Percentiles rank a stretch among this genome's conserved stretches.
Conservation (phyloP, 2,888 invertebrate genomes). For the Augochlorella aurata region DNA sequence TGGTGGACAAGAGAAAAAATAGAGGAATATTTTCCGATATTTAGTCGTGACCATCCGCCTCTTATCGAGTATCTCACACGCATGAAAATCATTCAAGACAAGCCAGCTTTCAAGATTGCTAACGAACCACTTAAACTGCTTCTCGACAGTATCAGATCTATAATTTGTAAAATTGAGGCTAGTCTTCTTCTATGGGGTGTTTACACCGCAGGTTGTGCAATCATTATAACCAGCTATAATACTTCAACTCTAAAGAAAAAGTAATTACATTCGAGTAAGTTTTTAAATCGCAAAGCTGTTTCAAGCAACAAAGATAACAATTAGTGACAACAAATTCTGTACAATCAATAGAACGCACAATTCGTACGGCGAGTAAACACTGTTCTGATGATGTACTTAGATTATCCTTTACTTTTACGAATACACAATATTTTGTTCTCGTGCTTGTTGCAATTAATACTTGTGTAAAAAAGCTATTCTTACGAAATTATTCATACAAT, state of each 20-base stretch:
- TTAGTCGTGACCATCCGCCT: slow-evolving; percentile 84
- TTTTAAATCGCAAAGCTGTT: background rate
- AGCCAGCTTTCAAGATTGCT: slow-evolving; percentile 75
- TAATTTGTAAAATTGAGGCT: slow-evolving; percentile 83
- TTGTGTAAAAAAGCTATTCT: background rate
- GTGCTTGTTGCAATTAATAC: background rate
- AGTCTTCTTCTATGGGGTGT: slow-evolving; percentile 84
- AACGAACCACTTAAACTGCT: slow-evolving; percentile 82
- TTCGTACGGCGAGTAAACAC: background rate
- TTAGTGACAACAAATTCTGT: background rate
- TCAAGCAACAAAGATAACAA: background rate
- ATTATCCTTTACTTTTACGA: background rate
- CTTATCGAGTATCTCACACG: slow-evolving; percentile 85
- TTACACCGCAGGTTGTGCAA: slow-evolving; percentile 84
- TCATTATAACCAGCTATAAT: slow-evolving; percentile 81
- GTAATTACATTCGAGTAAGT: slow-evolving; percentile 38
- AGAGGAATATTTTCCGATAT: slow-evolving; percentile 85
- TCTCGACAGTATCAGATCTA: slow-evolving; percentile 82
- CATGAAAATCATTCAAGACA: slow-evolving; percentile 83
- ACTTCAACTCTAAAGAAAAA: slow-evolving; percentile 64
- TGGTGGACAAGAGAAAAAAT: slow-evolving; percentile 85
- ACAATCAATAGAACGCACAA: background rate
- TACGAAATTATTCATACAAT: slow-evolving; percentile 4
- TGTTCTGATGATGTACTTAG: background rate
- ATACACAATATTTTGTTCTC: background rate